Percentiles rank a stretch among this genome's conserved stretches.
Evolutionary conservation across 2,888 invertebrate species (phyloP).

Genomic region (Anticlea derivata): DNA sequence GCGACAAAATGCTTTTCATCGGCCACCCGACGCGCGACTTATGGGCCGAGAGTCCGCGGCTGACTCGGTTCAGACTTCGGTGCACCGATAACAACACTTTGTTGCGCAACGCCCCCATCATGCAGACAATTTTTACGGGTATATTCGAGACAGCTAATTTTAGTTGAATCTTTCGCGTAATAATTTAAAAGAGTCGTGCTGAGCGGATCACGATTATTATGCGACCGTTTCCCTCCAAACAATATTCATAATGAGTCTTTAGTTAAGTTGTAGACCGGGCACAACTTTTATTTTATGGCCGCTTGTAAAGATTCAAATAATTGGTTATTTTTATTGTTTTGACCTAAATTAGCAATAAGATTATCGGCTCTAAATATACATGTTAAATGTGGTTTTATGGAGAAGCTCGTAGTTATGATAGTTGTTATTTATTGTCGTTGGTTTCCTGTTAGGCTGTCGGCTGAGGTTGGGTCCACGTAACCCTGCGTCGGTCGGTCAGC

Average conservation of each 20-base stretch:
- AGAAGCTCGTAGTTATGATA: constrained; percentile 11
- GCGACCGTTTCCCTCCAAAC: constrained; percentile 55
- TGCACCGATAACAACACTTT: constrained; percentile 42
- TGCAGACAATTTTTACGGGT: constrained; percentile 57
- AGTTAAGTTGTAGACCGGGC: constrained; percentile 51
- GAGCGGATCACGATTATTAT: constrained; percentile 69
- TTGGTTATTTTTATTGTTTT: constrained; percentile 49
- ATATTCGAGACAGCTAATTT: constrained; percentile 62
- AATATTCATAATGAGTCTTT: constrained; percentile 58
- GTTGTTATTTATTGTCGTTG: constrained; percentile 18
- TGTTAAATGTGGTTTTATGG: constrained; percentile 12
- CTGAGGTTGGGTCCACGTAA: constrained; percentile 17
- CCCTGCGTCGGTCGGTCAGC: constrained; percentile 27
- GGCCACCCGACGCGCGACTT: constrained; percentile 75
- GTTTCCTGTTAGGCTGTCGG: constrained; percentile 15
- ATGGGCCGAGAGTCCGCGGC: constrained; percentile 51
- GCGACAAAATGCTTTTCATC: constrained; percentile 72
- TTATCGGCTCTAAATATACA: constrained; percentile 20
- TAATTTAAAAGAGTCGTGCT: constrained; percentile 70
- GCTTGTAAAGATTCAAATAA: constrained; percentile 48
- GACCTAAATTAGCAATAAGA: constrained; percentile 29
- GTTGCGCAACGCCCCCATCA: constrained; percentile 47
- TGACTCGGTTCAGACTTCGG: constrained; percentile 46
- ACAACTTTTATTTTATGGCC: constrained; percentile 47
- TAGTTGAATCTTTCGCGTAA: constrained; percentile 65